These are phyloP conservation scores for Tragelaphus scriptus DNA, from an alignment of 2,113 vertebrate genomes.

Conservation along the genomic window DNA sequence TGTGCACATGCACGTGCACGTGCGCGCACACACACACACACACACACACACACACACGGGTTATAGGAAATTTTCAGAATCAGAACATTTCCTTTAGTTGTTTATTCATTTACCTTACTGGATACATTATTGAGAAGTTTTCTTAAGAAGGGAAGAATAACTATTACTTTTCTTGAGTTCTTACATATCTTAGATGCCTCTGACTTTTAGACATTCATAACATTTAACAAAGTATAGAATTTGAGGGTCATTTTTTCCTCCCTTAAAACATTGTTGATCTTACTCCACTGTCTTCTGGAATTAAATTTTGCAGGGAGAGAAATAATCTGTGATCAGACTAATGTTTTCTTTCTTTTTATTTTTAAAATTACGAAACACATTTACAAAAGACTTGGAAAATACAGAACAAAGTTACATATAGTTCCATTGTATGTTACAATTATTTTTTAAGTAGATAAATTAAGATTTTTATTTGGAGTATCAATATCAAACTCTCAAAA, in stretches of 20 bases:
- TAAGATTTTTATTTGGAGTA: neutral
- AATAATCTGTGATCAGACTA: neutral
- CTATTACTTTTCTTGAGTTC: neutral
- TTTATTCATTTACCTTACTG: neutral
- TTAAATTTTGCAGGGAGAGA: neutral
- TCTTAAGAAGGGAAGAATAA: neutral
- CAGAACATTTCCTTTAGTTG: neutral
- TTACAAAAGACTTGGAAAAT: neutral
- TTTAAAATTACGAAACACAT: neutral
- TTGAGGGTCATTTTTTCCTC: neutral
- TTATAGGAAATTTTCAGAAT: neutral
- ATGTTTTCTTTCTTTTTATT: neutral
- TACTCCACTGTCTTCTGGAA: neutral
- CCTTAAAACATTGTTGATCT: neutral
- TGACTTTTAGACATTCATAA: neutral
- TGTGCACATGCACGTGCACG: too few species aligned
- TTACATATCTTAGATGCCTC: neutral
- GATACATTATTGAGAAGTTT: neutral
- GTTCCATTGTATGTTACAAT: neutral
- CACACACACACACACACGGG: neutral
- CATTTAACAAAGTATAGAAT: neutral
- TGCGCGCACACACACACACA: fast-evolving
- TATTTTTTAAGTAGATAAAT: neutral
- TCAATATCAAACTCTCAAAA: neutral
- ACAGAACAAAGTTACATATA: neutral